A percentile compares a stretch with the other conserved stretches of the same genome.
Conservation (phyloP, 2,888 invertebrate species). For the Tholera decimalis region DNA sequence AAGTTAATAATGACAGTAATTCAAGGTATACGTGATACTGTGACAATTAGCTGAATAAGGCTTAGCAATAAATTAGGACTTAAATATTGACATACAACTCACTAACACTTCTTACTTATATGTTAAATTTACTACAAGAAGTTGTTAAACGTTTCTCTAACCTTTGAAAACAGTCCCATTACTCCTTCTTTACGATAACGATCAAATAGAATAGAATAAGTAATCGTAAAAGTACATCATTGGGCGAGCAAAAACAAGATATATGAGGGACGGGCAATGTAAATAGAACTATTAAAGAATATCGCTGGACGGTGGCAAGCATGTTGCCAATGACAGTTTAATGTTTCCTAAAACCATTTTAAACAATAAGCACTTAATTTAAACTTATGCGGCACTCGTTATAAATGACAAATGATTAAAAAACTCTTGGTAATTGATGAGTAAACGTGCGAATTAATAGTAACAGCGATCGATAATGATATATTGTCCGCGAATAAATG, state of each 20-base stretch:
- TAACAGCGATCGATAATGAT: conserved; percentile 81
- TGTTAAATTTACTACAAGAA: conserved; percentile 58
- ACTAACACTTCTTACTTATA: conserved; percentile 46
- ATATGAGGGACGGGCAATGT: conserved; percentile 61
- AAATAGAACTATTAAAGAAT: conserved; percentile 68
- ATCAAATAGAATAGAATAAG: conserved; percentile 69
- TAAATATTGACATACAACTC: conserved; percentile 49
- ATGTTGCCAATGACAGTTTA: conserved; percentile 60
- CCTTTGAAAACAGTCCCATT: conserved; percentile 72
- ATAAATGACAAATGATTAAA: conserved; percentile 86
- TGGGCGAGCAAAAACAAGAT: conserved; percentile 63
- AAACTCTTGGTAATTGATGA: conserved; percentile 82
- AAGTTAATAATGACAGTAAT: conserved; percentile 32
- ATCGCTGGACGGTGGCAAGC: conserved; percentile 45
- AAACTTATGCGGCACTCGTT: conserved; percentile 69
- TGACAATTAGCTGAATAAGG: conserved; percentile 47
- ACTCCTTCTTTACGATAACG: conserved; percentile 71
- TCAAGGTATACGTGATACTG: conserved; percentile 43
- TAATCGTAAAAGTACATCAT: conserved; percentile 63
- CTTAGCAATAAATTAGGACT: conserved; percentile 33
- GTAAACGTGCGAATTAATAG: conserved; percentile 83
- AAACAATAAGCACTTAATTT: conserved; percentile 72
- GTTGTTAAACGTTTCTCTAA: conserved; percentile 66
- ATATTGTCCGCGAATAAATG: conserved; percentile 75
- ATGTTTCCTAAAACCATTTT: conserved; percentile 67